A percentile compares a stretch with the other conserved stretches of the same genome.
These are phyloP conservation scores for Gambusia yucatana DNA, from an alignment of 2,797 vertebrate genomes.

Conservation along the genomic window DNA sequence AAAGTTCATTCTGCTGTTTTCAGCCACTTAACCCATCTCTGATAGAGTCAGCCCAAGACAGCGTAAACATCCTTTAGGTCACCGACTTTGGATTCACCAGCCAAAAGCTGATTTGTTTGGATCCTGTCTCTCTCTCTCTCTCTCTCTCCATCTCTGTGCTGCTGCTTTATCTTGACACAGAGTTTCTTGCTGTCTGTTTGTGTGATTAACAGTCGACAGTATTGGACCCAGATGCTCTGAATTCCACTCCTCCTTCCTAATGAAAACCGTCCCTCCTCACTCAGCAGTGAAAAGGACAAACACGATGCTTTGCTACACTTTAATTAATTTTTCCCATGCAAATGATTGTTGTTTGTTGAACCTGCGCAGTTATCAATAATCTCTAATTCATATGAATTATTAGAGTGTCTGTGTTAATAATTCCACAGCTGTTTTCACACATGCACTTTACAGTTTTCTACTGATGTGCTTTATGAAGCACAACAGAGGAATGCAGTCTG, in stretches of 20 bases:
- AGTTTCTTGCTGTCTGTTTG: constrained; percentile 10
- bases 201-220: constrained; percentile 33
- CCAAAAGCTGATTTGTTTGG: not conserved
- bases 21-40: not conserved
- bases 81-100: not conserved
- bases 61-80: not conserved
- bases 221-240: constrained; percentile 22
- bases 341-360: not conserved
- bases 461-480: not conserved
- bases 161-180: not conserved
- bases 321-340: not conserved
- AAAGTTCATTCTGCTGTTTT: not conserved
- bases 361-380: not conserved
- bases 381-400: not conserved
- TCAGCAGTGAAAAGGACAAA: not conserved
- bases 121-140: not conserved
- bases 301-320: not conserved
- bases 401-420: not conserved
- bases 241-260: constrained; percentile 32
- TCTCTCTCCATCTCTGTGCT: not conserved
- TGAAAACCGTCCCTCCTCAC: constrained; percentile 15
- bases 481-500: not conserved
- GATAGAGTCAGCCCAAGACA: not conserved
- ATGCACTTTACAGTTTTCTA: not conserved
- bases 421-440: not conserved